Percentiles rank a stretch among this genome's conserved stretches.
Conservation (phyloP, 2,113 vertebrate genomes). For the Seriola rivoliana region DNA sequence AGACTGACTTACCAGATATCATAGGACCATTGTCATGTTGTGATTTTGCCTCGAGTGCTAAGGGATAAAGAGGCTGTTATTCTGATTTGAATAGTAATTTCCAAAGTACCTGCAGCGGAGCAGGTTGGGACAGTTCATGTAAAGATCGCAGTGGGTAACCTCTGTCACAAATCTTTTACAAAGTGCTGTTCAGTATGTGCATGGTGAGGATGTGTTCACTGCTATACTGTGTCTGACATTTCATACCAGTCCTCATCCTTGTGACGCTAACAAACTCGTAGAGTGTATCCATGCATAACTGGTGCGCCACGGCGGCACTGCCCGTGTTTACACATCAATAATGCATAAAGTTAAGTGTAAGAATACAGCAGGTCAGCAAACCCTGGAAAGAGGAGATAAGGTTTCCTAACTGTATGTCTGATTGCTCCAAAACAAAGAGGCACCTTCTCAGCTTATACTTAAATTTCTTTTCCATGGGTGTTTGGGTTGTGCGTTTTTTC, state of each 20-base stretch:
- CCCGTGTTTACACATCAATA: slow-evolving; percentile 72
- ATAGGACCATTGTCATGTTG: not conserved
- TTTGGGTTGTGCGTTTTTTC: not conserved
- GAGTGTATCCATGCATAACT: slow-evolving; percentile 32
- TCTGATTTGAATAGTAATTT: slow-evolving; percentile 17
- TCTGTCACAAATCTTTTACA: not conserved
- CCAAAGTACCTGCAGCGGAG: not conserved
- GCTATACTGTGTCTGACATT: not conserved
- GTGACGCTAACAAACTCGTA: not conserved
- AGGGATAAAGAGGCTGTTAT: not conserved
- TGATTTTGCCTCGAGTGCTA: not conserved
- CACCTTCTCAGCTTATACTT: not conserved
- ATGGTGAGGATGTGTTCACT: not conserved
- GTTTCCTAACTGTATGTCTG: slow-evolving; percentile 32
- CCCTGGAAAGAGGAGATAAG: slow-evolving; percentile 20
- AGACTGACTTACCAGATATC: not conserved
- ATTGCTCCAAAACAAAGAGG: slow-evolving; percentile 17
- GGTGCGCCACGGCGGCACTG: slow-evolving; percentile 16
- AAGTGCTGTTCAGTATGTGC: not conserved
- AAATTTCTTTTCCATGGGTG: not conserved
- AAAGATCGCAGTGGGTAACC: not conserved
- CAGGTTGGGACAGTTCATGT: not conserved
- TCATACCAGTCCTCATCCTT: not conserved
- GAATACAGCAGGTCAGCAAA: slow-evolving; percentile 60
- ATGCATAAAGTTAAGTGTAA: slow-evolving; percentile 42